A percentile compares a stretch with the other conserved stretches of the same genome.
Conservation (phyloP, 2,797 vertebrate species). For the Thripadectes ignobilis region DNA sequence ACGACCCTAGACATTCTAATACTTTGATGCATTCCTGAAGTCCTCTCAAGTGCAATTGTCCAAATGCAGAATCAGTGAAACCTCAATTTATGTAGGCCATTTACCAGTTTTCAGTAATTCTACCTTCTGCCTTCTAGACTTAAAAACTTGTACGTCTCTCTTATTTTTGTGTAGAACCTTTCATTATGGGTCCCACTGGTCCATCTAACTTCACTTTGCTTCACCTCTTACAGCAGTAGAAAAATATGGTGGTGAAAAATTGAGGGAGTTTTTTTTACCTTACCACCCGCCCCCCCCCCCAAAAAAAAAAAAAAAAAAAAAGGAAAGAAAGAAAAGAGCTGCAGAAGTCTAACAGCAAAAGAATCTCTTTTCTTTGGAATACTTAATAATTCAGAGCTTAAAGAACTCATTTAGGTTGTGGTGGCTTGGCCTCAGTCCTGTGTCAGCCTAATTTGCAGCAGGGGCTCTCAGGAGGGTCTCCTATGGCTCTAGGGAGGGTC, state of each 20-base stretch:
- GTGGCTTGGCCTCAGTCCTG: not conserved
- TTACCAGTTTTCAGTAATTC: not conserved
- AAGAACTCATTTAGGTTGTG: not conserved
- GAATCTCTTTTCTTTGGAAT: not conserved
- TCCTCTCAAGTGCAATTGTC: not conserved
- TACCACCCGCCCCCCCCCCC: not conserved
- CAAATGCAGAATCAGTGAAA: not conserved
- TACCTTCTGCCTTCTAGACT: not conserved
- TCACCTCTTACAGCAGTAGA: not conserved
- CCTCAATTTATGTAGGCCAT: not conserved
- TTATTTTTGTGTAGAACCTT: not conserved
- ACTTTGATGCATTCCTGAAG: not conserved
- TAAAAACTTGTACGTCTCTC: not conserved
- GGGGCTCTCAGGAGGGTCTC: not conserved
- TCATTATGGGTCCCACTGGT: not conserved
- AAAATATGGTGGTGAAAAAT: not conserved
- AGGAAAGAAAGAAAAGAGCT: not conserved
- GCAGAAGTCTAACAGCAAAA: not conserved
- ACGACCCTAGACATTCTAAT: not conserved
- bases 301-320: not conserved
- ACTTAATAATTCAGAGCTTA: constrained; percentile 21
- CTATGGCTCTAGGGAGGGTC: not conserved
- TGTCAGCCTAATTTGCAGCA: not conserved
- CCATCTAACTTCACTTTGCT: not conserved
- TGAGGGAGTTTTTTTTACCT: not conserved